phyloP scores from a whole-genome alignment of 2,797 vertebrate species.

The Bradypodion ventrale region DNA sequence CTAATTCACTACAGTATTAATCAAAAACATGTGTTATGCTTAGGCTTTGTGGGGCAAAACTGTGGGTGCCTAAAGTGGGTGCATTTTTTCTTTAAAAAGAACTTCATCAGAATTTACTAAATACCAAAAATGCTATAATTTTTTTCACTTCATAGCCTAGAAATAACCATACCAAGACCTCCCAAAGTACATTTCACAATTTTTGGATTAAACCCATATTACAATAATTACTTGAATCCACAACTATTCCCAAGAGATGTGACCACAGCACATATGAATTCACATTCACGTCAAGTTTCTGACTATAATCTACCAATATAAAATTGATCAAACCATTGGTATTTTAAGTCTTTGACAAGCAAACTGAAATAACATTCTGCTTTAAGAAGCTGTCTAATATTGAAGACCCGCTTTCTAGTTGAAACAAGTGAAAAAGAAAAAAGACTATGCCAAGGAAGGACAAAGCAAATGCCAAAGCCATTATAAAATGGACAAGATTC shows the following conservation, averaged over 20 bases:
- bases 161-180: conserved; percentile 46
- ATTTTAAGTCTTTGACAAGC: neutral
- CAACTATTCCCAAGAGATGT: conserved; percentile 7
- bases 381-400: too few relatives aligned
- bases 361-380: conserved; percentile 8
- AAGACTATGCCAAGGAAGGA: too few relatives aligned
- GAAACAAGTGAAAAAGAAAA: too few relatives aligned
- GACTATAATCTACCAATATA: neutral
- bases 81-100: neutral
- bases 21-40: neutral
- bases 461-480: too few relatives aligned
- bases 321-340: neutral
- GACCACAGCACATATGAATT: neutral
- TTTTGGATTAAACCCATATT: conserved; percentile 18
- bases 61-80: neutral
- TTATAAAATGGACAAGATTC: too few relatives aligned
- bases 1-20: neutral
- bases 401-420: too few relatives aligned
- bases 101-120: neutral
- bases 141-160: neutral
- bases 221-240: conserved; percentile 8
- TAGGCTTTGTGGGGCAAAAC: neutral
- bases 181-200: neutral
- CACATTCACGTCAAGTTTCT: neutral
- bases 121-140: neutral